phyloP scores from a whole-genome alignment of 1,140 invertebrate species.

The Arctopsyche grandis region DNA sequence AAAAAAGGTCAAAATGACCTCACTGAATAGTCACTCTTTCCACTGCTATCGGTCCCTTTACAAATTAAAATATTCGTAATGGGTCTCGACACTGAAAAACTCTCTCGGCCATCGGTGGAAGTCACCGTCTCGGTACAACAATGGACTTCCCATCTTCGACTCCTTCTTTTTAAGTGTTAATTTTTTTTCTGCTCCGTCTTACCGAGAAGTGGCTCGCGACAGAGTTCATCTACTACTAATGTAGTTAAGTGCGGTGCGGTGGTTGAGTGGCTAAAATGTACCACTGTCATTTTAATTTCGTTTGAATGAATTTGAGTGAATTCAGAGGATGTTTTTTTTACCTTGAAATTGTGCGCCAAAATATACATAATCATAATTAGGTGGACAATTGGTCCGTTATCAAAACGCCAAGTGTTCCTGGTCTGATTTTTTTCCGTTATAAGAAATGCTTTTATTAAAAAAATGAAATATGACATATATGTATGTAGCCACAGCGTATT shows the following conservation, averaged over 20 bases:
- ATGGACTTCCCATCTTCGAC: conserved; percentile 30
- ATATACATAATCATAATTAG: too few relatives aligned
- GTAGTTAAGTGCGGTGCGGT: not conserved
- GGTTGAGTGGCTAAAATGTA: not conserved
- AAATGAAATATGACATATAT: too few relatives aligned
- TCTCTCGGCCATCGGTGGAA: not conserved
- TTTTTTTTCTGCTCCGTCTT: not conserved
- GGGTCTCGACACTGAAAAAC: not conserved
- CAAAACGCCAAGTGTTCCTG: too few relatives aligned
- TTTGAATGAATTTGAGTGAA: too few relatives aligned
- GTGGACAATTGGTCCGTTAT: too few relatives aligned
- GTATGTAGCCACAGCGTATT: too few relatives aligned
- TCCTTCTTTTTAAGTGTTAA: not conserved
- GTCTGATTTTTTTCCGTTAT: too few relatives aligned
- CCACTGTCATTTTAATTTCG: too few relatives aligned
- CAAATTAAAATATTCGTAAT: conserved; percentile 26
- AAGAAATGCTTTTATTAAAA: too few relatives aligned
- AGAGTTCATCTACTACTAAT: conserved; percentile 5
- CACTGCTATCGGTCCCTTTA: conserved; percentile 12
- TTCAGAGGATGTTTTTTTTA: too few relatives aligned
- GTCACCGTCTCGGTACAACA: conserved; percentile 13
- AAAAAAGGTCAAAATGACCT: conserved; percentile 17
- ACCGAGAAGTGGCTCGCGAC: conserved; percentile 16
- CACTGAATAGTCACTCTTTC: not conserved
- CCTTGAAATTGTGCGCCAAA: too few relatives aligned